Evolutionary conservation across 2,797 vertebrate genomes (phyloP).

Genomic region (Manis crassicaudata): DNA sequence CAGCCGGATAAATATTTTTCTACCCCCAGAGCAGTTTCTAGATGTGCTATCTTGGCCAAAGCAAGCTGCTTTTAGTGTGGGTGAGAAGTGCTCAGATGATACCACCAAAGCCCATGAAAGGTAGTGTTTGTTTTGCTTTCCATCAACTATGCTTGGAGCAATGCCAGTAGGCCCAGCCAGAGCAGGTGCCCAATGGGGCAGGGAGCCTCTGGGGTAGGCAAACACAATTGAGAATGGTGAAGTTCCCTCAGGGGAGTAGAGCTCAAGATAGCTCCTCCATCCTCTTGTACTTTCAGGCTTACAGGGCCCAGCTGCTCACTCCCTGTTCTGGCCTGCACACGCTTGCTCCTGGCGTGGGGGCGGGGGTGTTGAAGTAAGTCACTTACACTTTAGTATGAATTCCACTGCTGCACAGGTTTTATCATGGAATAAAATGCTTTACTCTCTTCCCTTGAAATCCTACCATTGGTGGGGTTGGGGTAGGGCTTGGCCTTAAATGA

Average conservation of each 20-base stretch:
- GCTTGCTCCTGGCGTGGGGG: neutral
- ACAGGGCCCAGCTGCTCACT: neutral
- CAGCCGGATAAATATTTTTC: neutral
- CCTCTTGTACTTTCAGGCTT: neutral
- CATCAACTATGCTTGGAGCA: neutral
- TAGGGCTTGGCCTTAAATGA: neutral
- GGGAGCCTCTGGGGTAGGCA: neutral
- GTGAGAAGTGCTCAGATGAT: conserved; percentile 25
- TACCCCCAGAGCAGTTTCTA: neutral
- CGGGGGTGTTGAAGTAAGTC: conserved; percentile 9
- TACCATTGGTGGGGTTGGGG: neutral
- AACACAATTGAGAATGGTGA: neutral
- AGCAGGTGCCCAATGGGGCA: neutral
- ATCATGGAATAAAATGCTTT: neutral
- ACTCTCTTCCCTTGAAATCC: neutral
- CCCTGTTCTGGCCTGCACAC: neutral
- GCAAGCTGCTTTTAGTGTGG: conserved; percentile 17
- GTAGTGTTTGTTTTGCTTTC: conserved; percentile 39
- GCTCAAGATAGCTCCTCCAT: neutral
- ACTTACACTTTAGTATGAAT: conserved; percentile 49
- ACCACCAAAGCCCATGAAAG: conserved; percentile 27
- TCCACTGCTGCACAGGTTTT: neutral
- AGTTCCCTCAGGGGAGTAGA: neutral
- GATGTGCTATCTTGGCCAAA: conserved; percentile 21
- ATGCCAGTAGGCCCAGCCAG: neutral